Percentiles rank a stretch among this genome's conserved stretches.
phyloP scores from a whole-genome alignment of 2,888 invertebrate genomes.

The Parochlus steinenii region DNA sequence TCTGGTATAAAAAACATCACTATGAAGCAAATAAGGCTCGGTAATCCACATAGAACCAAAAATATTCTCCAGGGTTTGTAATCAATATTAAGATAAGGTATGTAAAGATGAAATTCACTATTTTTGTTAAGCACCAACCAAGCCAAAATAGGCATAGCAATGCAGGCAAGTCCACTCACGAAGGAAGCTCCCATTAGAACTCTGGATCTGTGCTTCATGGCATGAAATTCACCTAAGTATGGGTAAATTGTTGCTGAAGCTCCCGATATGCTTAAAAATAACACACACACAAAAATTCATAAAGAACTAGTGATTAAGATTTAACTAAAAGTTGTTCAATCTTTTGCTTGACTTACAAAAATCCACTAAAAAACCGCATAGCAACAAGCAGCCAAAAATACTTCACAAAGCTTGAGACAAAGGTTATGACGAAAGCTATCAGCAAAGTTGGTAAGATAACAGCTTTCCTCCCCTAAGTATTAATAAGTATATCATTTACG shows the following conservation, averaged over 20 bases:
- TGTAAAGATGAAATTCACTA: constrained; percentile 21
- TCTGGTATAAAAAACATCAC: constrained; percentile 23
- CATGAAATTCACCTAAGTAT: constrained; percentile 36
- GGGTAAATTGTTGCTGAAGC: constrained; percentile 35
- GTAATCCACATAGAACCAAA: constrained; percentile 23
- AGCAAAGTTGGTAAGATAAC: constrained; percentile 32
- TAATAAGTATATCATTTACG: too few species aligned
- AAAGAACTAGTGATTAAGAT: too few species aligned
- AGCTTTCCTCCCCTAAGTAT: constrained; percentile 33
- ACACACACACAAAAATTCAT: background rate
- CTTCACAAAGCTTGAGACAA: constrained; percentile 32
- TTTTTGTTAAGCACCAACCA: constrained; percentile 20
- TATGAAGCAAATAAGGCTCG: constrained; percentile 22
- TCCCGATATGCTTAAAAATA: constrained; percentile 25
- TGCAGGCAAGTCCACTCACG: constrained; percentile 23
- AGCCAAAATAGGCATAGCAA: constrained; percentile 5
- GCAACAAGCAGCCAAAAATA: constrained; percentile 33
- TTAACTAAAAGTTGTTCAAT: too few species aligned
- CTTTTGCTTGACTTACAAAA: constrained; percentile 30
- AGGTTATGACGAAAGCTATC: constrained; percentile 30
- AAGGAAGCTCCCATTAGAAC: constrained; percentile 26
- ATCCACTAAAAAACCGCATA: constrained; percentile 34
- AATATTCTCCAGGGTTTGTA: constrained; percentile 27
- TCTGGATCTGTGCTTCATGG: constrained; percentile 29
- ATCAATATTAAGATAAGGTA: constrained; percentile 20